These are phyloP conservation scores for Atrichornis clamosus DNA, from an alignment of 2,113 vertebrate genomes.

Conservation along the genomic window DNA sequence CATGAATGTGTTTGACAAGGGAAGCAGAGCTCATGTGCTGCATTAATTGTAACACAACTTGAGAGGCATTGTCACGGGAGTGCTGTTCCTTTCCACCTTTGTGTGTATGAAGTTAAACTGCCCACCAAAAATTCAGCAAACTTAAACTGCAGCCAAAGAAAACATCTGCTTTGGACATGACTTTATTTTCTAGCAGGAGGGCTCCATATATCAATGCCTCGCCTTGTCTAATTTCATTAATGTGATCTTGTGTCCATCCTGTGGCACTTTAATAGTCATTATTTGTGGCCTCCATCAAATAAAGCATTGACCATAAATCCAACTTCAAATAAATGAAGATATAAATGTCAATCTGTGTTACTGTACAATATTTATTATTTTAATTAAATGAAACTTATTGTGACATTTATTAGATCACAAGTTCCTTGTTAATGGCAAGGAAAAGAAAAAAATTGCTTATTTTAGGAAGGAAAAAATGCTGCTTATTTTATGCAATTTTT, in stretches of 20 bases:
- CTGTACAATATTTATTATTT: constrained; percentile 93
- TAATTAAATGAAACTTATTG: constrained; percentile 94
- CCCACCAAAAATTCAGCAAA: background rate
- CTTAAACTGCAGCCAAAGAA: constrained; percentile 26
- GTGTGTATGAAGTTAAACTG: background rate
- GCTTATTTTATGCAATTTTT: constrained; percentile 73
- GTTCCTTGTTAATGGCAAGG: constrained; percentile 83
- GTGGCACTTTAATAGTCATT: constrained; percentile 90
- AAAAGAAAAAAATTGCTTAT: constrained; percentile 73
- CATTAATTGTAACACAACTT: background rate
- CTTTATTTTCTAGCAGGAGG: constrained; percentile 48
- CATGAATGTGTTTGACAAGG: background rate
- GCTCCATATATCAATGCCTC: constrained; percentile 71
- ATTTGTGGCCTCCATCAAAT: constrained; percentile 91
- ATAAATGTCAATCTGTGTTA: constrained; percentile 89
- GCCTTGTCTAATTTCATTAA: constrained; percentile 89
- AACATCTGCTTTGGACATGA: constrained; percentile 58
- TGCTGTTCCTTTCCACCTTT: background rate
- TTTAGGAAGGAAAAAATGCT: constrained; percentile 75
- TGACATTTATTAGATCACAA: constrained; percentile 89
- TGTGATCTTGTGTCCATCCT: constrained; percentile 82
- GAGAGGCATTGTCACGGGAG: background rate
- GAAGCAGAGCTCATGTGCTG: background rate
- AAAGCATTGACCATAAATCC: constrained; percentile 85
- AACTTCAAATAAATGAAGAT: constrained; percentile 78